These are phyloP conservation scores for Tridacna gigas DNA, from an alignment of 2,888 invertebrate species.

Conservation along the genomic window DNA sequence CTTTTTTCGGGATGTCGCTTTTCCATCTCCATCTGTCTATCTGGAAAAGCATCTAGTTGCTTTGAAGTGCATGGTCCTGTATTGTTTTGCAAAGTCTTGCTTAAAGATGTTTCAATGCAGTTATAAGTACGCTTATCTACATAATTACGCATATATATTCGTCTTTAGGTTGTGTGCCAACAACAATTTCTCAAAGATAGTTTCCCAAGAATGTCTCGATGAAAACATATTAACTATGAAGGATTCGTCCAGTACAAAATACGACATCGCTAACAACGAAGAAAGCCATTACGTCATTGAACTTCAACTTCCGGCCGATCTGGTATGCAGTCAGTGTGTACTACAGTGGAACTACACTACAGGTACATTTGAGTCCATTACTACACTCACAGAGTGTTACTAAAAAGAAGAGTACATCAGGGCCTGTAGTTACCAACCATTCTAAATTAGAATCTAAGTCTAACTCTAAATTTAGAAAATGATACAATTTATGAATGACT, in stretches of 20 bases:
- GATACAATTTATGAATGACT: no score
- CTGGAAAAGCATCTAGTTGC: no score
- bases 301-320: constrained; percentile 5
- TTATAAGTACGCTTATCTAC: background rate
- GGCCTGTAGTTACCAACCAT: no score
- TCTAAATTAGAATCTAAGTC: no score
- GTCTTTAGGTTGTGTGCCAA: background rate
- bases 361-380: background rate
- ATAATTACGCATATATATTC: background rate
- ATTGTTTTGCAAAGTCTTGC: no score
- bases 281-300: background rate
- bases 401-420: no score
- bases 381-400: no score
- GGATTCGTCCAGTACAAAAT: background rate
- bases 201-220: constrained; percentile 1
- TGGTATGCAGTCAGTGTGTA: background rate
- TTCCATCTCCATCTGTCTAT: no score
- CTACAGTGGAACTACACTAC: constrained; percentile 20
- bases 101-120: background rate
- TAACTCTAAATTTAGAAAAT: no score
- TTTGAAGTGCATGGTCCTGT: no score
- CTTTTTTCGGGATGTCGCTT: no score
- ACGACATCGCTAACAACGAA: background rate
- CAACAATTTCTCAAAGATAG: background rate
- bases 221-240: background rate